Conservation (phyloP, 2,113 vertebrate genomes). For the Microcebus griseorufus region DNA sequence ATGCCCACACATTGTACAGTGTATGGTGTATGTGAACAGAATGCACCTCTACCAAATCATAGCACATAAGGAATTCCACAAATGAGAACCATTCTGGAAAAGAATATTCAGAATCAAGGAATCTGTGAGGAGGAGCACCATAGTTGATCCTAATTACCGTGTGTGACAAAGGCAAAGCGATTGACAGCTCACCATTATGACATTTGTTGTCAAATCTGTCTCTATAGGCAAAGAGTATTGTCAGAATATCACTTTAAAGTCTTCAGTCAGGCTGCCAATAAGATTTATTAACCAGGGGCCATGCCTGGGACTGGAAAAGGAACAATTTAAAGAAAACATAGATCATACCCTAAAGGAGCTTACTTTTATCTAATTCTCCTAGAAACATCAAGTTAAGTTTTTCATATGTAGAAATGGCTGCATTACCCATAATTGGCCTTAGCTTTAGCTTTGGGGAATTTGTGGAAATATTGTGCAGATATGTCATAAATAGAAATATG, state of each 20-base stretch:
- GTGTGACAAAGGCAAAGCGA: neutral
- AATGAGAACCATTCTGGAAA: neutral
- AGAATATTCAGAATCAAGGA: neutral
- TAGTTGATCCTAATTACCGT: neutral
- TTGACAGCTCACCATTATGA: neutral
- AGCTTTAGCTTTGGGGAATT: neutral
- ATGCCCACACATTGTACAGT: neutral
- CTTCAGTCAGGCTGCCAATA: neutral
- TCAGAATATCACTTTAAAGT: constrained; percentile 38
- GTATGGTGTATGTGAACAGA: neutral
- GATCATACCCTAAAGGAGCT: neutral
- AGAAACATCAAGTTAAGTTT: neutral
- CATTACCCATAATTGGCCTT: neutral
- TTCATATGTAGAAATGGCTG: neutral
- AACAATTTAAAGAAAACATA: constrained; percentile 21
- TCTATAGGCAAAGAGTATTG: neutral
- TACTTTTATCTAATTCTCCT: neutral
- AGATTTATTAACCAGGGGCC: neutral
- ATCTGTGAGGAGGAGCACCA: neutral
- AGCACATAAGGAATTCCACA: neutral
- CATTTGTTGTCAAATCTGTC: neutral
- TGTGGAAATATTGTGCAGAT: neutral
- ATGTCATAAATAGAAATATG: constrained; percentile 31
- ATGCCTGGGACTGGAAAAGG: neutral
- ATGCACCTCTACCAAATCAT: neutral